Evolutionary conservation across 2,113 vertebrate genomes (phyloP), one percentile per base, ranked within the genome.

Genomic region (Takifugu flavidus): DNA sequence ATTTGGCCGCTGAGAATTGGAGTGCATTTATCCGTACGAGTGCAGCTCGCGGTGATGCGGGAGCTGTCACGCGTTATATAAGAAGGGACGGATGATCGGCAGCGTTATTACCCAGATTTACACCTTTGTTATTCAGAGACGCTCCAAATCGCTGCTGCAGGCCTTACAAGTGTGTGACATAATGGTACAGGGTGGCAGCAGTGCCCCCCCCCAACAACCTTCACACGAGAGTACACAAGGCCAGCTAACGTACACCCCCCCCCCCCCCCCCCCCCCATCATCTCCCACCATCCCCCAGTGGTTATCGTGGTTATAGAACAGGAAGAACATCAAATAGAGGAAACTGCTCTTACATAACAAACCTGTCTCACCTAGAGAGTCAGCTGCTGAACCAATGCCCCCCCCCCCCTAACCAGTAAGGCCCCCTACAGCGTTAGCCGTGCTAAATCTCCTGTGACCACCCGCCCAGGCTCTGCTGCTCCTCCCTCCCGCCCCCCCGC

Each of bases 371-470:
- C 68, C 63, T 65, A 56, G 29, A 65, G 64, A 85, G 75, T 69
- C 69, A 65, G 53, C 66, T 44, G 54, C 62, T 59, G 43, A 67
- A 58, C 63, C 65, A 62, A 67, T 72, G 56, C 62, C 52, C 53
- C 56, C 47, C 55, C 45, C 44, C 64, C 63, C 63, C 60, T 68
- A 74, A 61, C 58, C 66, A 72, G 70, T 67, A 74, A 69, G 55
- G 49, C 67, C 62, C 73, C 74, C 70, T 56, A 61, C 49, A 47
- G 69, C 49, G 73, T 70, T 62, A 56, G 72, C 70, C 56, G 13
- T 80, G 78, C 87, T 82, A 76, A 85, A 87, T 87, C 77, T 83
- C 62, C 59, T 61, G 62, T 50, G 0, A 49, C 72, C 62, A 52
- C 60, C 65, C 61, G 44, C 25, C 15, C 12, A 11, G 6, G 13